Evolutionary conservation across 2,888 invertebrate species (phyloP).

Genomic region (Azorinus chamasolen): DNA sequence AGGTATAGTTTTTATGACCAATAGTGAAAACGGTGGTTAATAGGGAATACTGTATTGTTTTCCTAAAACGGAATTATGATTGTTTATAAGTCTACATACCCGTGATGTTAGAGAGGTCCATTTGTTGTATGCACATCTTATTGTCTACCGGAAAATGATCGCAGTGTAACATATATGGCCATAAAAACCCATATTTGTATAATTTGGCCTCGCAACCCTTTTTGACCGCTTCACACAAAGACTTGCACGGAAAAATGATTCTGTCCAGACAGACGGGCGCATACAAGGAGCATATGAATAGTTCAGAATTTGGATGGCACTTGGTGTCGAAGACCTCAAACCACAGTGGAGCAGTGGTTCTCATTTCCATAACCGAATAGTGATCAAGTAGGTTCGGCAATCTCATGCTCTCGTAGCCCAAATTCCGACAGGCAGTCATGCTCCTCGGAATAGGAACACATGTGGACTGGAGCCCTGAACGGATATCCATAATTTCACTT

Average conservation of each 20-base stretch:
- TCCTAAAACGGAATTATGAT: no score
- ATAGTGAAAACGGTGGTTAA: no score
- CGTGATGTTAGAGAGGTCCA: slow-evolving; percentile 34
- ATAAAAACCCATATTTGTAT: slow-evolving; percentile 89
- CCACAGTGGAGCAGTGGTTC: slow-evolving; percentile 88
- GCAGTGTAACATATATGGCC: slow-evolving; percentile 90
- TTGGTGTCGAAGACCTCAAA: slow-evolving; percentile 88
- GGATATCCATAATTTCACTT: slow-evolving; percentile 40
- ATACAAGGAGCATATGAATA: slow-evolving; percentile 90
- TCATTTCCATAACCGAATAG: slow-evolving; percentile 89
- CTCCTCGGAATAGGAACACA: slow-evolving; percentile 89
- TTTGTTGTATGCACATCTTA: slow-evolving; percentile 89
- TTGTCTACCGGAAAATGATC: slow-evolving; percentile 89
- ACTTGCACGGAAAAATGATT: slow-evolving; percentile 89
- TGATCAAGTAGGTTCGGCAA: slow-evolving; percentile 90
- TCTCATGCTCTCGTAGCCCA: slow-evolving; percentile 89
- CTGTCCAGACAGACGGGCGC: slow-evolving; percentile 89
- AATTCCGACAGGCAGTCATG: slow-evolving; percentile 88
- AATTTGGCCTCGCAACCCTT: slow-evolving; percentile 88
- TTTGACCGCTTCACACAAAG: slow-evolving; percentile 89
- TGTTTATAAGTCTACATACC: slow-evolving; percentile 36
- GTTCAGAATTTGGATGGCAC: slow-evolving; percentile 89
- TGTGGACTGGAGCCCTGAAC: slow-evolving; percentile 81
- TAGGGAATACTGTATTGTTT: no score
- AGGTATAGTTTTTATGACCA: no score